phyloP scores from a whole-genome alignment of 2,113 vertebrate genomes.

The Hemicordylus capensis region DNA sequence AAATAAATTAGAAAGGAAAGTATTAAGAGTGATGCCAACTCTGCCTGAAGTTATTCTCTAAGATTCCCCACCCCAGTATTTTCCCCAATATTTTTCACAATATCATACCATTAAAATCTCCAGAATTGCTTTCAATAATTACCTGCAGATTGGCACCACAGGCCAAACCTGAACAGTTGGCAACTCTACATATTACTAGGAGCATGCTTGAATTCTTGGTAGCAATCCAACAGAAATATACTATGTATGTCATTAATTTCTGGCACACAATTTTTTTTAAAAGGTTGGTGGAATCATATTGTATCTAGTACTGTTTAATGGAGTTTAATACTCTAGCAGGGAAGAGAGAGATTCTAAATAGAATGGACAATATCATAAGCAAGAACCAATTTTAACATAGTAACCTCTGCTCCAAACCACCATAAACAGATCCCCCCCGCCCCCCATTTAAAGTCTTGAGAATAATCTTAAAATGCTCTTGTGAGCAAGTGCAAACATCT shows the following conservation, averaged over 20 bases:
- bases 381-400: constrained; percentile 9
- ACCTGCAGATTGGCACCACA: no score
- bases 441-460: constrained; percentile 23
- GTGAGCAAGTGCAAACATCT: constrained; percentile 54
- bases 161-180: no score
- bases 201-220: background rate
- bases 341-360: constrained; percentile 11
- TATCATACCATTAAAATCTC: no score
- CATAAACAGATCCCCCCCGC: background rate
- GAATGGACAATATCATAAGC: constrained; percentile 4
- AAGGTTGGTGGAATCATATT: constrained; percentile 30
- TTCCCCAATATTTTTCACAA: no score
- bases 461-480: constrained; percentile 30
- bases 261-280: constrained; percentile 1
- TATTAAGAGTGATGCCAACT: no score
- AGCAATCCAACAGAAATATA: constrained; percentile 22
- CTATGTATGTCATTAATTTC: constrained; percentile 1
- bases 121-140: no score
- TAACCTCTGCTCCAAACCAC: constrained; percentile 27
- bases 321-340: constrained; percentile 33
- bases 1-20: no score
- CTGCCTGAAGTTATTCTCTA: no score
- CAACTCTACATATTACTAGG: no score
- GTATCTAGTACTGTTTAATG: constrained; percentile 32
- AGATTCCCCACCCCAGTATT: no score